Conservation (phyloP, 2,113 vertebrate genomes). For the Telmatochromis sp. region DNA sequence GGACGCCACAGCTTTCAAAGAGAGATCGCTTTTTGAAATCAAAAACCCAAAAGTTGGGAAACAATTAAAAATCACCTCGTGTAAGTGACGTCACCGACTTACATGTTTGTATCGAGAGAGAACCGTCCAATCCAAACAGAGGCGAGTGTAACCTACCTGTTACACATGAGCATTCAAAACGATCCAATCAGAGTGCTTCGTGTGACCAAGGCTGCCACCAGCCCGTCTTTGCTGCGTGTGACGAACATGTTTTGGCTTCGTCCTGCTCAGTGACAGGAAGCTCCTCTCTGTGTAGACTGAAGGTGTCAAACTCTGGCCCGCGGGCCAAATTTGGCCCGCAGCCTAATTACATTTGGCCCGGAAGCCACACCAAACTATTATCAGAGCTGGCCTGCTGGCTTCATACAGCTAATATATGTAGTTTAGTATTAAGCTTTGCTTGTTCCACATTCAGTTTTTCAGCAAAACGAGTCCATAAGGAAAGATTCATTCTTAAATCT, state of each 20-base stretch:
- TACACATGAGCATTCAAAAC: neutral
- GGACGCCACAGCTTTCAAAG: neutral
- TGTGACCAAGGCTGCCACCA: neutral
- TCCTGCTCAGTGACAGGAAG: neutral
- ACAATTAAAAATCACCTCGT: neutral
- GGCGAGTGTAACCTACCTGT: neutral
- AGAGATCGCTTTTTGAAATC: rapidly evolving
- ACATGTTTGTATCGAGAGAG: neutral
- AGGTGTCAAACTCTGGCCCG: neutral
- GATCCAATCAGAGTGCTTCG: neutral
- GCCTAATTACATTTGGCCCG: neutral
- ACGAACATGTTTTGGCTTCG: neutral
- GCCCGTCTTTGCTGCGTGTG: neutral
- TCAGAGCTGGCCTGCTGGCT: rapidly evolving
- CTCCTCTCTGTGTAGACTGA: neutral
- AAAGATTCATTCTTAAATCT: rapidly evolving
- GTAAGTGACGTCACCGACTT: neutral
- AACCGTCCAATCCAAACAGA: neutral
- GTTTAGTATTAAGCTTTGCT: neutral
- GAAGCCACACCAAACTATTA: neutral
- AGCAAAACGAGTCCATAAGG: neutral
- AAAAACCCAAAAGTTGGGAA: neutral
- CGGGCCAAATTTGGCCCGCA: rapidly evolving
- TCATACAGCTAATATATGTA: neutral
- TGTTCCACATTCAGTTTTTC: neutral